A percentile compares a stretch with the other conserved stretches of the same genome.
These are phyloP conservation scores for Quadriops clusia DNA, from an alignment of 2,888 invertebrate genomes.

Conservation along the genomic window DNA sequence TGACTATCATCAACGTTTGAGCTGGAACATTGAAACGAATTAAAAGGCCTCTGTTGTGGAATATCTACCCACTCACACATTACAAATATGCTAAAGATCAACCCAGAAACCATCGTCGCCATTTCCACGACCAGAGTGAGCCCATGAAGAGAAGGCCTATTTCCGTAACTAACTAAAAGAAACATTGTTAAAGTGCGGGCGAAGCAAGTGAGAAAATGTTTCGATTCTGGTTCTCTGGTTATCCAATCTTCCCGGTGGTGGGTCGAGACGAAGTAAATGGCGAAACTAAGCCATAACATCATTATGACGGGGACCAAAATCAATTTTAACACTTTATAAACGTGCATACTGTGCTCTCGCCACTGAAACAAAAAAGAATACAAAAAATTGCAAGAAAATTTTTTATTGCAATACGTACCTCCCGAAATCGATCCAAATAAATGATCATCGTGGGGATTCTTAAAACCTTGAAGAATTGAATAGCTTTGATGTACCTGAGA, in stretches of 20 bases:
- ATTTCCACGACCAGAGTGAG: too few relatives aligned
- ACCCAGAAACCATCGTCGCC: too few relatives aligned
- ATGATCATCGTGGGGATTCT: slow-evolving; percentile 25
- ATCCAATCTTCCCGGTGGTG: neutral
- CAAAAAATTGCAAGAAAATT: neutral
- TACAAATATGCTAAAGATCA: too few relatives aligned
- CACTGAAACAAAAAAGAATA: slow-evolving; percentile 10
- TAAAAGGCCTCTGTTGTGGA: too few relatives aligned
- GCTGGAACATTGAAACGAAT: too few relatives aligned
- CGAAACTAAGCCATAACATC: slow-evolving; percentile 15
- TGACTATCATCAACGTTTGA: slow-evolving; percentile 22
- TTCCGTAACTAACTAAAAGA: slow-evolving; percentile 10
- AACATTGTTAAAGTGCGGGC: too few relatives aligned
- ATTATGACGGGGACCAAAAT: slow-evolving; percentile 12
- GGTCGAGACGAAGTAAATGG: slow-evolving; percentile 9
- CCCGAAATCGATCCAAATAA: slow-evolving; percentile 25
- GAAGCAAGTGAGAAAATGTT: slow-evolving; percentile 8
- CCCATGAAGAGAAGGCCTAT: too few relatives aligned
- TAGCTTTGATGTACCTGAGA: slow-evolving; percentile 21
- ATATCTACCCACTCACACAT: too few relatives aligned
- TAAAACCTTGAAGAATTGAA: slow-evolving; percentile 28
- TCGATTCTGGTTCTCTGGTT: neutral
- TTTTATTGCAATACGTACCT: slow-evolving; percentile 21
- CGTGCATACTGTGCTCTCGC: slow-evolving; percentile 13
- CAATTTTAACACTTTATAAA: slow-evolving; percentile 15